Base-by-base conservation (phyloP, 1,140 invertebrate genomes). In the Drosophila novamexicana region DNA sequence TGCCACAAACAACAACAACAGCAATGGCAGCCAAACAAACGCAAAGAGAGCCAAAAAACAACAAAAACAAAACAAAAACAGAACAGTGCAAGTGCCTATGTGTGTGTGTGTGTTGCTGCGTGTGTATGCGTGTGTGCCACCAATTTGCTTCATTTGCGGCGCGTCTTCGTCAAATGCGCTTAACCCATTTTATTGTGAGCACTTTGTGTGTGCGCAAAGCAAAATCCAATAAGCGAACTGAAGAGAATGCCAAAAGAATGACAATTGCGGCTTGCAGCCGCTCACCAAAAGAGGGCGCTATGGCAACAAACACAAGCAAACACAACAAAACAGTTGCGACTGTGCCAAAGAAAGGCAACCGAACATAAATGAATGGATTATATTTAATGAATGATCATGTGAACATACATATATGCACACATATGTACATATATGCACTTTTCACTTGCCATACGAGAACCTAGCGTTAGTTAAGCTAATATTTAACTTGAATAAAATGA, bases 11-110 rank as follows among this genome's bases (percentile, higher is more conserved):
- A 61, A 69, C 34, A 66, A 44, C 59, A 64, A 50, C 10, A 29
- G 45, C 64, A 47, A 42, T 34, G 52, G 65, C 70, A 67, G 64
- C 70, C 56, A 67, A 73, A 67, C 64, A 67, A 73, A 73, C 54
- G 64, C 50, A 49, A 73, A 53, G 62, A 64, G 61, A 71, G 37
- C 8, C 44, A 16, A 50, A 50, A 62, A 44, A 22, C n/a, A 57
- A 22, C 36, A 37, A 45, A 37, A 45, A 42, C 16, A 72, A 65
- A 62, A 53, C 45, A 50, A 56, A 45, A 69, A 49, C 50, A 59
- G 62, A 71, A 70, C 32, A 88, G 82, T 88, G 79, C 82, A 86
- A 85, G 82, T 86, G 82, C 77, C 74, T 62, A 62, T 14, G 53
- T 72, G 67, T 68, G 39, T 73, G 37, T 77, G 34, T 54, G 22